Base-by-base conservation (phyloP, 2,888 invertebrate species). In the Macrosiphum euphorbiae region DNA sequence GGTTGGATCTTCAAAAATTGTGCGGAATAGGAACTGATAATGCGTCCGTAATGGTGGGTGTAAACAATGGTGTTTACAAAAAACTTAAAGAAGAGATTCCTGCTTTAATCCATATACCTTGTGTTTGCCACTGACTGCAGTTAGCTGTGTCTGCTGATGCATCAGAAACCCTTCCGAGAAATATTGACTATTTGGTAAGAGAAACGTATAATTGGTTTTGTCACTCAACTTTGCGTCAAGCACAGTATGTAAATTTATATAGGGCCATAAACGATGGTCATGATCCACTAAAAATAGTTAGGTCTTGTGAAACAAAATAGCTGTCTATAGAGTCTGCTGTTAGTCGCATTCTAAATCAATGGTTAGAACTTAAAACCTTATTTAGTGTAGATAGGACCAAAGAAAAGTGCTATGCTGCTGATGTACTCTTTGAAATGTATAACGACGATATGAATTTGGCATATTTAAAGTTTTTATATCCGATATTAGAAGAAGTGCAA, bases 371-470 rank as follows among this genome's bases (percentile, higher is more conserved):
- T 16, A 90, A 90, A 90, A 90, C 90, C 3, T 95, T 95, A 95
- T 95, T 95, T 95, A 35, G 88, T 84, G 94, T 95, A 44, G 94
- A 94, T 52, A 95, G 94, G 92, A 47, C 93, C 7, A 94, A 94
- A 52, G 95, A 95, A 92, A 95, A 95, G 93, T 95, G 95, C 94
- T 95, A 95, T 92, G 95, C 95, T 24, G 95, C 95, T 20, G 95
- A 95, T 94, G 94, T 95, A 35, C 94, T 95, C 47, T 95, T 95
- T 91, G 84, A 94, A 41, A 95, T 95, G 95, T 95, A 95, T 94
- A 92, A 91, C 61, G 95, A 95, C 94, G 95, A 95, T 16, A 90
- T 41, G 44, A 95, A 95, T 95, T 95, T 95, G 86, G 94, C 95
- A 16, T 95, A 95, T 92, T 94, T 95, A 78, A 94, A 94, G n/a